Percentiles rank a stretch among this genome's conserved stretches.
Conservation (phyloP, 2,888 invertebrate genomes). For the Xanthorhoe spadicearia region DNA sequence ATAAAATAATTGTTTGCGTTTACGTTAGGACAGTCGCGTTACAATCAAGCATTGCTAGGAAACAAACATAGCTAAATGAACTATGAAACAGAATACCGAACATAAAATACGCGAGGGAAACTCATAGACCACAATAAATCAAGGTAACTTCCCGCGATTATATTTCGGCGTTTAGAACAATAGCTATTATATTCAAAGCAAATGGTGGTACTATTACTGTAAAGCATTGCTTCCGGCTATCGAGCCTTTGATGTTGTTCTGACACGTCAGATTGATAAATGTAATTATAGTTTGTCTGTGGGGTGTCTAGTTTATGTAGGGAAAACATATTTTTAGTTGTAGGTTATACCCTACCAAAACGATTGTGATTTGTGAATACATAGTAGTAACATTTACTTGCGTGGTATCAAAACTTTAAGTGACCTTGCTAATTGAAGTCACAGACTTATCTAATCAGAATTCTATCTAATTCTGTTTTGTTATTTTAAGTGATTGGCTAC, state of each 20-base stretch:
- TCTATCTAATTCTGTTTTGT: too few species aligned
- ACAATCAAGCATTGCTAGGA: too few species aligned
- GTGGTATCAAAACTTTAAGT: too few species aligned
- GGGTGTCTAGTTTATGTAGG: slow-evolving; percentile 22
- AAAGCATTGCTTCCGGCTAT: slow-evolving; percentile 77
- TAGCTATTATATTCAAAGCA: slow-evolving; percentile 80
- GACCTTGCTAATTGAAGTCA: too few species aligned
- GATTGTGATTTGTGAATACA: too few species aligned
- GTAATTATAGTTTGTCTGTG: slow-evolving; percentile 34
- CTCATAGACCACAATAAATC: slow-evolving; percentile 62
- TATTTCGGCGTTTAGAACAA: slow-evolving; percentile 76
- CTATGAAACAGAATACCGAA: slow-evolving; percentile 16
- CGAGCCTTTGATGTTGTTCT: slow-evolving; percentile 63
- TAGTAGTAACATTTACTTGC: too few species aligned
- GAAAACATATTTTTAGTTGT: slow-evolving; percentile 4
- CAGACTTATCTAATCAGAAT: too few species aligned
- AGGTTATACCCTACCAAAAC: too few species aligned
- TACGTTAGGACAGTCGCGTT: too few species aligned
- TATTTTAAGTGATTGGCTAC: too few species aligned
- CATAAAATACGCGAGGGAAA: slow-evolving; percentile 36
- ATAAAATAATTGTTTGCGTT: too few species aligned
- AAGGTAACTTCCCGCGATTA: slow-evolving; percentile 73
- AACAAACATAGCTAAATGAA: too few species aligned
- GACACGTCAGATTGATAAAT: slow-evolving; percentile 50
- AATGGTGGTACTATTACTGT: slow-evolving; percentile 72